Conservation (phyloP, 2,888 invertebrate genomes). For the Rhorus exstirpatorius region DNA sequence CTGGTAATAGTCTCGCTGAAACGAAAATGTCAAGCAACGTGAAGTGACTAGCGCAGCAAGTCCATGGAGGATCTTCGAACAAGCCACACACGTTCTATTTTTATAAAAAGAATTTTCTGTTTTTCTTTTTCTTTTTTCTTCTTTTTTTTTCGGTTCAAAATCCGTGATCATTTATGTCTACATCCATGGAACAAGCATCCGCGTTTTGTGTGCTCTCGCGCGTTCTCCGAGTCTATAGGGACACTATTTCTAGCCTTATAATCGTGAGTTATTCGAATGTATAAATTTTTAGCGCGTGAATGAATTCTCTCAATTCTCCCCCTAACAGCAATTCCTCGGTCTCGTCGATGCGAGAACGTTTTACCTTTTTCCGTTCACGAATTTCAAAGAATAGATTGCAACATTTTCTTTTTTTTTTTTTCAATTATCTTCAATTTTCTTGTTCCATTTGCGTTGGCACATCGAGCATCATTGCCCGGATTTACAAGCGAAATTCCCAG, state of each 20-base stretch:
- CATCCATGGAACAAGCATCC: constrained; percentile 65
- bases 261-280: constrained; percentile 10
- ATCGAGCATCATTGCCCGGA: too few relatives aligned
- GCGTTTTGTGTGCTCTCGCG: constrained; percentile 39
- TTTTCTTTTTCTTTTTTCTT: constrained; percentile 26
- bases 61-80: constrained; percentile 63
- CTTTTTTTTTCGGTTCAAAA: constrained; percentile 17
- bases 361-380: not conserved
- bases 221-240: constrained; percentile 15
- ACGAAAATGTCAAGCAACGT: constrained; percentile 87
- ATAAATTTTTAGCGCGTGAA: constrained; percentile 24
- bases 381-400: not conserved
- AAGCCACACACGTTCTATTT: constrained; percentile 52
- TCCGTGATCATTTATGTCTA: constrained; percentile 48
- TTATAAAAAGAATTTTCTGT: constrained; percentile 3
- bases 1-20: constrained; percentile 91
- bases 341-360: not conserved
- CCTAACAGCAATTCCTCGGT: not conserved
- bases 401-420: not conserved
- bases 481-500: too few relatives aligned
- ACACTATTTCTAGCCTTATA: constrained; percentile 51
- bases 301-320: constrained; percentile 15
- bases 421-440: too few relatives aligned
- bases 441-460: too few relatives aligned
- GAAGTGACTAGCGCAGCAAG: constrained; percentile 82